A percentile compares a stretch with the other conserved stretches of the same genome.
These are phyloP conservation scores for Coendou prehensilis DNA, from an alignment of 2,797 vertebrate genomes.

Conservation along the genomic window DNA sequence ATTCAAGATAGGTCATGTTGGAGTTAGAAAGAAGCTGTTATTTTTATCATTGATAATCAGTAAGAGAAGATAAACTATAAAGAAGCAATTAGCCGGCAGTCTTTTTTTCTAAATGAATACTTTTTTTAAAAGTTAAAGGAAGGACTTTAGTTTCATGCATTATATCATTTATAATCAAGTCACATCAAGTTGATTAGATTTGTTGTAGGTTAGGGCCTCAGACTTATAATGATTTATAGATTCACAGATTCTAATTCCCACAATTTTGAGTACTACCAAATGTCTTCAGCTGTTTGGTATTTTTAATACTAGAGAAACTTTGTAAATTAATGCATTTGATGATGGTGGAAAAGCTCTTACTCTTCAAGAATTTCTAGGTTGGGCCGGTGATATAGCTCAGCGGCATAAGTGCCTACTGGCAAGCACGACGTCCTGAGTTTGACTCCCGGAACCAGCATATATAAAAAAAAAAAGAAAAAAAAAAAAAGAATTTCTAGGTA, in stretches of 20 bases:
- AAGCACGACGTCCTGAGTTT: too few relatives aligned
- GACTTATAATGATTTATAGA: background rate
- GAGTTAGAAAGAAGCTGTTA: background rate
- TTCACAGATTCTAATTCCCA: background rate
- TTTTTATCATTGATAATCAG: background rate
- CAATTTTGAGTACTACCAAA: background rate
- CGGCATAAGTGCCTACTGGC: too few relatives aligned
- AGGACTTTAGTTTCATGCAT: background rate
- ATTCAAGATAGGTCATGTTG: background rate
- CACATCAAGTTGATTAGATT: background rate
- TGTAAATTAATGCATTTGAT: slow-evolving; percentile 51
- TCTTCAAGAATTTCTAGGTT: slow-evolving; percentile 33
- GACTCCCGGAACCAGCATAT: too few relatives aligned
- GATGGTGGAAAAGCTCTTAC: background rate
- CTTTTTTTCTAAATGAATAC: background rate
- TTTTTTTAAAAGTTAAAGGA: background rate
- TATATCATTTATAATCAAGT: slow-evolving; percentile 17
- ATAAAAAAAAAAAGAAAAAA: too few relatives aligned
- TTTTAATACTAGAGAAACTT: slow-evolving; percentile 8
- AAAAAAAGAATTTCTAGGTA: slow-evolving; percentile 25
- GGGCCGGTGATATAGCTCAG: too few relatives aligned
- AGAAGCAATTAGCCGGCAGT: background rate
- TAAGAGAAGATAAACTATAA: background rate
- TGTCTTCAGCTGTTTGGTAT: slow-evolving; percentile 21
- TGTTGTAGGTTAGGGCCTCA: background rate